Base-by-base conservation (phyloP, 2,797 vertebrate species). In the Heteromormyrus szaboi region DNA sequence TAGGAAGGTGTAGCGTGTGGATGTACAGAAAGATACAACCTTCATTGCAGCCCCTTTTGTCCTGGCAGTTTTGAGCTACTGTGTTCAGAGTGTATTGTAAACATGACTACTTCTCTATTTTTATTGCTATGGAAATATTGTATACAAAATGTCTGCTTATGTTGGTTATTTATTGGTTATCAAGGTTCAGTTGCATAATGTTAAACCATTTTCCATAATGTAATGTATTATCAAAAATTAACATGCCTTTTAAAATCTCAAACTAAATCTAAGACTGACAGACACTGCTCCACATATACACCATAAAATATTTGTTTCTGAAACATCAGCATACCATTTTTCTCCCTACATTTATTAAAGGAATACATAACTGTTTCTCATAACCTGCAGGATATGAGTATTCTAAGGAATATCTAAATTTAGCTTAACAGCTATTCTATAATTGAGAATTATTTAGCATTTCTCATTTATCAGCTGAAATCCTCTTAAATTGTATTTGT, bases 401-500 rank as follows among this genome's bases (percentile, higher is more conserved):
- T 72, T 72, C 12, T 72, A 37, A 72, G 29, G 65, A 72, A 72
- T 37, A 79, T 79, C 2, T 44, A 79, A 41, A 79, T 79, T 79
- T 44, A 41, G 6, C 72, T 79, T 19, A n/a, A 79, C 33, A 44
- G 41, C 19, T 79, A n/a, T n/a, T 79, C 1, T 41, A 41, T 19
- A 79, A 44, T 79, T 79, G 37, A 19, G 72, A 29, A 79, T 44
- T n/a, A 17, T 79, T 44, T 79, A 19, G 37, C 37, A 41, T 79
- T 44, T 46, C 44, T 79, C 14, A 79, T 79, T 79, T 17, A 46
- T 79, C 72, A 79, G 37, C 72, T 79, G 33, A 44, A 44, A 79
- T 84, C 44, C 41, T 84, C 22, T 84, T 29, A 25, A 51, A 84
- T 25, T 84, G 81, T 46, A 84, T 46, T 93, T 93, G 89, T 94